Conservation (phyloP, 2,888 invertebrate species). For the Trissoscelio sp. region DNA sequence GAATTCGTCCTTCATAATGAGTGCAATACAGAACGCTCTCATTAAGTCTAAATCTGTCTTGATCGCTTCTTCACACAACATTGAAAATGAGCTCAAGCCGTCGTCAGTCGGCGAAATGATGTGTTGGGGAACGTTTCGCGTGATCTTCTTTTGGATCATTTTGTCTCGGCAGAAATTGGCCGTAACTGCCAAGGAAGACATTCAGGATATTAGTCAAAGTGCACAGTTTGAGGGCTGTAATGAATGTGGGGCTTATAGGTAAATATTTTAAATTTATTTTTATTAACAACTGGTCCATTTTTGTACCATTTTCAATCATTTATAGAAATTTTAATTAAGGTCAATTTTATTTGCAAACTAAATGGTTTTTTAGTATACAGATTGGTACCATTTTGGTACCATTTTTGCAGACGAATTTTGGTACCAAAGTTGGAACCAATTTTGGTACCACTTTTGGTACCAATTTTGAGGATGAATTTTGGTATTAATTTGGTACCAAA, state of each 20-base stretch:
- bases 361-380: too few relatives aligned
- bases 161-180: slow-evolving; percentile 42
- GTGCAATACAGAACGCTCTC: slow-evolving; percentile 19
- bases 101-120: slow-evolving; percentile 77
- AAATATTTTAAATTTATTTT: too few relatives aligned
- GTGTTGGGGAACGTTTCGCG: slow-evolving; percentile 73
- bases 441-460: too few relatives aligned
- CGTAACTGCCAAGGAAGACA: slow-evolving; percentile 49
- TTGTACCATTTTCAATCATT: too few relatives aligned
- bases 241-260: slow-evolving; percentile 78
- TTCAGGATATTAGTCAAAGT: slow-evolving; percentile 51
- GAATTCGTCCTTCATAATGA: slow-evolving; percentile 35
- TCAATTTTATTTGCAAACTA: too few relatives aligned
- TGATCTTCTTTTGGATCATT: slow-evolving; percentile 61
- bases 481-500: too few relatives aligned
- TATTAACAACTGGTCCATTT: too few relatives aligned
- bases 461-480: too few relatives aligned
- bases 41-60: slow-evolving; percentile 41
- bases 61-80: slow-evolving; percentile 51
- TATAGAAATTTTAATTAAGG: slow-evolving; percentile 2
- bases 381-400: too few relatives aligned
- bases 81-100: slow-evolving; percentile 59
- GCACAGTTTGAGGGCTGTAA: slow-evolving; percentile 73
- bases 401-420: too few relatives aligned
- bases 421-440: too few relatives aligned